phyloP scores from a whole-genome alignment of 2,888 invertebrate genomes.

The Zaprionus obscuricornis region DNA sequence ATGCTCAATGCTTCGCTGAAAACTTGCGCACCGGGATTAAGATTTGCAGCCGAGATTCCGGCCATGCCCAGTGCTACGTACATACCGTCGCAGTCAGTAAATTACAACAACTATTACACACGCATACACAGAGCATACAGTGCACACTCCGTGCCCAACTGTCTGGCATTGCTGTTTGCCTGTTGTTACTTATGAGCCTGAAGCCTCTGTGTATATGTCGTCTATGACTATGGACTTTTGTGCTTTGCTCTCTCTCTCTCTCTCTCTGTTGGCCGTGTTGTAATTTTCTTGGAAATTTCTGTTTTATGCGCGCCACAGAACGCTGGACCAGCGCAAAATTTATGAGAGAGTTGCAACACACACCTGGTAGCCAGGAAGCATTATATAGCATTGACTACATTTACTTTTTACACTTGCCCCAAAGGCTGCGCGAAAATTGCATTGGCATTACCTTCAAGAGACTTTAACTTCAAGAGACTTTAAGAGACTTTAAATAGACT shows the following conservation, averaged over 20 bases:
- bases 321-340: constrained; percentile 55
- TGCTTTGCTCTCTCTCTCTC: too few species aligned
- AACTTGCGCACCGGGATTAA: constrained; percentile 80
- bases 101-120: constrained; percentile 80
- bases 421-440: constrained; percentile 47
- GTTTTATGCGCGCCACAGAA: constrained; percentile 61
- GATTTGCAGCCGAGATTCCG: constrained; percentile 76
- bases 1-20: constrained; percentile 72
- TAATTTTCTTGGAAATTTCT: constrained; percentile 80
- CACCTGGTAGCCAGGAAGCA: constrained; percentile 70
- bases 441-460: constrained; percentile 20
- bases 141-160: constrained; percentile 41
- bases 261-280: constrained; percentile 69
- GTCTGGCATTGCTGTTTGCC: constrained; percentile 33
- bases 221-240: constrained; percentile 40
- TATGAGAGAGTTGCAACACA: constrained; percentile 61
- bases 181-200: constrained; percentile 15
- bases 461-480: not conserved
- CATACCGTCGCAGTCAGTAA: constrained; percentile 62
- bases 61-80: constrained; percentile 39
- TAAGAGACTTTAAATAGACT: constrained; percentile 31
- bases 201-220: constrained; percentile 30
- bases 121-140: constrained; percentile 13
- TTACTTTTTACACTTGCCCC: constrained; percentile 43
- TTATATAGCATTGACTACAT: constrained; percentile 15